Conservation (phyloP, 2,797 vertebrate genomes). For the Paguma larvata region DNA sequence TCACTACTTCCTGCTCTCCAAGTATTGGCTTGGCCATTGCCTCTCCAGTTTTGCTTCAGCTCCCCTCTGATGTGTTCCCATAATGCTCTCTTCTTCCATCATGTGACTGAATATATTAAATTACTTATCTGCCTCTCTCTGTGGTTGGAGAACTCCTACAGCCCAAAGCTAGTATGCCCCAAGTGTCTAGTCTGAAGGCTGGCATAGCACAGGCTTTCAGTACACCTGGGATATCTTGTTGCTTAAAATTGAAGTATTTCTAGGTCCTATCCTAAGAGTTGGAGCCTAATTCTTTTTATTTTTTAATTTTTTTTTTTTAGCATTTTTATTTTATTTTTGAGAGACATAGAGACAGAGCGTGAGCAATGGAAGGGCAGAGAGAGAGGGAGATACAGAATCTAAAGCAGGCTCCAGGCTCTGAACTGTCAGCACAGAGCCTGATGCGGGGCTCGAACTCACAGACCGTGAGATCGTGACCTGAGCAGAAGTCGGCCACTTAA, state of each 20-base stretch:
- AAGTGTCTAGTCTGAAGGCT: neutral
- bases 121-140: neutral
- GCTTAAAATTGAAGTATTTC: slow-evolving; percentile 50
- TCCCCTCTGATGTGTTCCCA: neutral
- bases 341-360: too few species aligned
- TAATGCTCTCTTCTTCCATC: neutral
- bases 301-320: too few species aligned
- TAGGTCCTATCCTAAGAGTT: slow-evolving; percentile 44
- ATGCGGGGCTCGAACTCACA: too few species aligned
- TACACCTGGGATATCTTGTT: neutral
- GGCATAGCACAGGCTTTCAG: neutral
- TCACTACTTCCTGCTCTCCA: neutral
- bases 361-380: too few species aligned
- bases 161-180: neutral
- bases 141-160: neutral
- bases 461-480: too few species aligned
- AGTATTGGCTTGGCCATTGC: neutral
- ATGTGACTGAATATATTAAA: neutral
- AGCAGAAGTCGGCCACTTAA: too few species aligned
- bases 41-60: neutral
- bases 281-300: too few species aligned
- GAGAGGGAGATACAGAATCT: too few species aligned
- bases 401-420: too few species aligned
- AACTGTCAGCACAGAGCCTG: too few species aligned
- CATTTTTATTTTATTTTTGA: too few species aligned